phyloP scores from a whole-genome alignment of 2,797 vertebrate genomes.

The Gymnopithys bicolor region DNA sequence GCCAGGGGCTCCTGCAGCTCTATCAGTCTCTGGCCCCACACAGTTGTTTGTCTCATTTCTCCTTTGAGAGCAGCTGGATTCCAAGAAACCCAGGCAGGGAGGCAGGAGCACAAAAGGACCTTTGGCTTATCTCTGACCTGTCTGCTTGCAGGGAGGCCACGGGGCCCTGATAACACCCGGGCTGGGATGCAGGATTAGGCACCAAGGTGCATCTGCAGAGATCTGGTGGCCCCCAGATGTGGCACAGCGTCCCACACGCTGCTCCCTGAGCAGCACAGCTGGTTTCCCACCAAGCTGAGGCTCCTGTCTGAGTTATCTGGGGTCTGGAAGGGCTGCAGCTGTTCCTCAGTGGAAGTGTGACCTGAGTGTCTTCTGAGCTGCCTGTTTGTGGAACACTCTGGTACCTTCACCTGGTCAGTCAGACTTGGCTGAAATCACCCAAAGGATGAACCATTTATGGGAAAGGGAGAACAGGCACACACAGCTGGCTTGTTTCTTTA shows the following conservation, averaged over 20 bases:
- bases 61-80: slow-evolving; percentile 17
- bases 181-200: slow-evolving; percentile 55
- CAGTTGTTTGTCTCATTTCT: slow-evolving; percentile 14
- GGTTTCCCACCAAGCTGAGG: background rate
- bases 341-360: rapidly evolving
- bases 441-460: background rate
- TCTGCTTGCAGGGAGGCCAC: background rate
- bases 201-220: background rate
- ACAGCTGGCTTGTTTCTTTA: background rate
- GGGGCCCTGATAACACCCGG: slow-evolving; percentile 1
- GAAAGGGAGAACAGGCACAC: background rate
- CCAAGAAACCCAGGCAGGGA: slow-evolving; percentile 39
- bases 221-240: background rate
- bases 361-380: background rate
- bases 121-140: slow-evolving; percentile 58
- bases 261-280: background rate
- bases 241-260: background rate
- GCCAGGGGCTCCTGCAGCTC: background rate
- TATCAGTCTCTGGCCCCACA: background rate
- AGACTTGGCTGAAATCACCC: background rate
- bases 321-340: background rate
- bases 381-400: background rate
- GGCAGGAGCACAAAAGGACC: background rate
- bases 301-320: rapidly evolving
- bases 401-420: background rate